Percentiles rank a stretch among this genome's conserved stretches.
These are phyloP conservation scores for Ceratosolen solmsi DNA, from an alignment of 1,140 invertebrate species.

Conservation along the genomic window DNA sequence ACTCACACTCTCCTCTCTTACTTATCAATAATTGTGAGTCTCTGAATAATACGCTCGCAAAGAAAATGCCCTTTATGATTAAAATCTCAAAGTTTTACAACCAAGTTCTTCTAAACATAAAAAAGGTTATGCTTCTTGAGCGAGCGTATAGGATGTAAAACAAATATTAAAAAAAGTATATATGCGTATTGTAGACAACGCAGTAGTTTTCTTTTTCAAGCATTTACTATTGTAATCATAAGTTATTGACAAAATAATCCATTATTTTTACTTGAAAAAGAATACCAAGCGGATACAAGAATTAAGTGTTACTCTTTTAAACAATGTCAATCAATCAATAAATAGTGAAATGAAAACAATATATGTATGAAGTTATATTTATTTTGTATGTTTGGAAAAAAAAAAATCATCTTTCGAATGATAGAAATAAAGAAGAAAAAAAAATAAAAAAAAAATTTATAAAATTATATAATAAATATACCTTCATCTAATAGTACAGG, in stretches of 20 bases:
- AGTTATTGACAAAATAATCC: too few relatives aligned
- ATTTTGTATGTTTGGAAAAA: neutral
- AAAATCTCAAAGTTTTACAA: neutral
- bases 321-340: neutral
- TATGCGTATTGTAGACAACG: neutral
- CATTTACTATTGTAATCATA: neutral
- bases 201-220: conserved; percentile 10
- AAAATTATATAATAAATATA: neutral
- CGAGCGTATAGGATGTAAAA: neutral
- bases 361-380: neutral
- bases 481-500: neutral
- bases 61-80: neutral
- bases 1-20: too few relatives aligned
- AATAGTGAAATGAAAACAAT: neutral
- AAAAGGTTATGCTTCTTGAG: neutral
- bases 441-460: neutral
- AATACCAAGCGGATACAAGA: neutral
- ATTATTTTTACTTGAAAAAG: neutral
- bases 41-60: conserved; percentile 34
- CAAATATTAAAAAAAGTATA: conserved; percentile 5
- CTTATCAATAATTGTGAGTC: too few relatives aligned
- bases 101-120: neutral
- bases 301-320: neutral
- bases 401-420: neutral
- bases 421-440: neutral